phyloP scores from a whole-genome alignment of 1,140 invertebrate species.

The Drosophila tsacasi region DNA sequence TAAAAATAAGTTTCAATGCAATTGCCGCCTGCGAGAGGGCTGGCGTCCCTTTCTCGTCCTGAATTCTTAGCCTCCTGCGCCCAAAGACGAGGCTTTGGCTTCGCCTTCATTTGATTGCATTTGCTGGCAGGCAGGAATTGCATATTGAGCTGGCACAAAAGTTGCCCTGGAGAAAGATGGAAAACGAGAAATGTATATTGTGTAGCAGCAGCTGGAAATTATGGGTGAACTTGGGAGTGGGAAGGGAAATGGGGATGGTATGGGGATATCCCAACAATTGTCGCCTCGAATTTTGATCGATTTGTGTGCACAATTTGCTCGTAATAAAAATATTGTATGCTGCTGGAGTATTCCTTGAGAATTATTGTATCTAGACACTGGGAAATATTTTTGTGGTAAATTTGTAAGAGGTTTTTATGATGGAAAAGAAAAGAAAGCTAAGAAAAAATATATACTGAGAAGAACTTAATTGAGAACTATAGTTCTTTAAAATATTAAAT shows the following conservation, averaged over 20 bases:
- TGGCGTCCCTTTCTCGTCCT: conserved; percentile 2
- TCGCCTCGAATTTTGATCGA: conserved; percentile 36
- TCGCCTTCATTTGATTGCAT: conserved; percentile 54
- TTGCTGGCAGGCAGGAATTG: conserved; percentile 47
- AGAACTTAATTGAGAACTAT: background rate
- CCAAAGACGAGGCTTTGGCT: background rate
- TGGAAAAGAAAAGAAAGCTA: background rate
- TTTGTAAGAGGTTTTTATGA: background rate
- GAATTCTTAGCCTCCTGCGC: conserved; percentile 7
- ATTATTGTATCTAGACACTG: conserved; percentile 7
- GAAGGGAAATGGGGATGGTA: background rate
- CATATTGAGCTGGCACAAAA: conserved; percentile 50
- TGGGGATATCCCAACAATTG: conserved; percentile 31
- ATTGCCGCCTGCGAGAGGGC: conserved; percentile 36
- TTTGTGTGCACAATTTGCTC: conserved; percentile 44
- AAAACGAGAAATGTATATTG: conserved; percentile 36
- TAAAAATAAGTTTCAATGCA: conserved; percentile 66
- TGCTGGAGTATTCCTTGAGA: background rate
- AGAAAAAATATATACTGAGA: background rate
- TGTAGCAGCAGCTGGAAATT: conserved; percentile 11
- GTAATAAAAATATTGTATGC: conserved; percentile 31
- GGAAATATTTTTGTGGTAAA: background rate
- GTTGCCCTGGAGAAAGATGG: conserved; percentile 12
- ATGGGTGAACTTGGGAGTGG: background rate
- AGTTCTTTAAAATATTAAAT: background rate